Evolutionary conservation across 2,113 vertebrate genomes (phyloP).

Genomic region (Heloderma charlesbogerti): DNA sequence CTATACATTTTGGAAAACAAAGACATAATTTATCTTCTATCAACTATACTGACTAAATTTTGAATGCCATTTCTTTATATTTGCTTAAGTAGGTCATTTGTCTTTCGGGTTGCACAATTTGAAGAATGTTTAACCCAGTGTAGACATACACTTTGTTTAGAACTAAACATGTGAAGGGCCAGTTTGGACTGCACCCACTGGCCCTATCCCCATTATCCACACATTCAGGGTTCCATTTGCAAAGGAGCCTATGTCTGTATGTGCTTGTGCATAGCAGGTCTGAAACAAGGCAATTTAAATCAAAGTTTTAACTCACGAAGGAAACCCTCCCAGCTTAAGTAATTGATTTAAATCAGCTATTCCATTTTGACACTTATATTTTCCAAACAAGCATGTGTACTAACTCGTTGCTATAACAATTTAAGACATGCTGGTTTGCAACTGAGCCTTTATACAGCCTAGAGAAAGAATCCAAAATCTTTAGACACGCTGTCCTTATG

Average conservation of each 20-base stretch:
- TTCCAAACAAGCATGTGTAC: not conserved
- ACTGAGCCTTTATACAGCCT: not conserved
- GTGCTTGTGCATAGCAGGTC: not conserved
- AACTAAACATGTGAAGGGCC: not conserved
- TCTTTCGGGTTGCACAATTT: not conserved
- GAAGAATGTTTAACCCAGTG: not conserved
- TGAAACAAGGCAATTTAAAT: not conserved
- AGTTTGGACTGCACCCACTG: not conserved
- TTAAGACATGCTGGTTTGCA: not conserved
- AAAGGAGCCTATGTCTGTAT: not conserved
- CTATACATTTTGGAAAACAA: not conserved
- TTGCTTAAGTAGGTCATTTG: not conserved
- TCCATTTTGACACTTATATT: not conserved
- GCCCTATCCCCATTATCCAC: not conserved
- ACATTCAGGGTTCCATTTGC: not conserved
- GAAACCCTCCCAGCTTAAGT: not conserved
- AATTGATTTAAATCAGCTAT: not conserved
- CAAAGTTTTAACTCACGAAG: not conserved
- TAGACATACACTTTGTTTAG: not conserved
- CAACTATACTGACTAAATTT: not conserved
- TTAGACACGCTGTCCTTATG: too few relatives aligned
- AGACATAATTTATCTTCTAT: not conserved
- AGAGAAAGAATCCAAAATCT: not conserved
- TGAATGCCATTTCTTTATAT: not conserved
- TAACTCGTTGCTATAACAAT: not conserved